These are phyloP conservation scores for Sthenelais limicola DNA, from an alignment of 2,888 invertebrate species.

Conservation along the genomic window DNA sequence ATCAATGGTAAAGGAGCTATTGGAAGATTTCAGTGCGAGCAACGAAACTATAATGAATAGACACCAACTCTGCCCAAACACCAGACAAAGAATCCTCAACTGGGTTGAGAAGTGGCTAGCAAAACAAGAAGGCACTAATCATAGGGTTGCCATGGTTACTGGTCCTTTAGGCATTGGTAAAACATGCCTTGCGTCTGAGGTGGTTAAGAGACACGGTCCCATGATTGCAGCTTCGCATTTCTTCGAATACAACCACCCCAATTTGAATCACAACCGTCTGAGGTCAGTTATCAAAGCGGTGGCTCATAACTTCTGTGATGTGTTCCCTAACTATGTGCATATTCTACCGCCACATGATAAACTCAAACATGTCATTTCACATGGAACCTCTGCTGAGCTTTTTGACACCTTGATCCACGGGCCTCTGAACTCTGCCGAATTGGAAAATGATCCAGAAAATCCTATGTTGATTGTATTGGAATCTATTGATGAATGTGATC, in stretches of 20 bases:
- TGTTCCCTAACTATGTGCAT: slow-evolving; percentile 42
- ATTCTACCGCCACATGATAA: slow-evolving; percentile 38
- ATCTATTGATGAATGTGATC: slow-evolving; percentile 52
- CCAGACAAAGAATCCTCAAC: slow-evolving; percentile 42
- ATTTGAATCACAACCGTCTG: slow-evolving; percentile 47
- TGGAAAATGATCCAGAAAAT: slow-evolving; percentile 37
- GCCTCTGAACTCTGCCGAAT: slow-evolving; percentile 37
- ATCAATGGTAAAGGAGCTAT: slow-evolving; percentile 14
- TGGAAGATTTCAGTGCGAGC: slow-evolving; percentile 35
- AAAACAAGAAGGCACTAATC: not conserved
- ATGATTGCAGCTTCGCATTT: slow-evolving; percentile 47
- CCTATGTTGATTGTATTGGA: slow-evolving; percentile 51
- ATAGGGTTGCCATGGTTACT: slow-evolving; percentile 39
- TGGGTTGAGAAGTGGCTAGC: slow-evolving; percentile 44
- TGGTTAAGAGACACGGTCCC: slow-evolving; percentile 35
- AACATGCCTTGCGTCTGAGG: slow-evolving; percentile 48
- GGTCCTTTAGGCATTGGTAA: slow-evolving; percentile 52
- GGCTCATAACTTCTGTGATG: slow-evolving; percentile 44
- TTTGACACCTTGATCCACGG: slow-evolving; percentile 44
- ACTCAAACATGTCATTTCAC: slow-evolving; percentile 31
- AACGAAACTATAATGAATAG: slow-evolving; percentile 23
- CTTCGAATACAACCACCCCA: slow-evolving; percentile 46
- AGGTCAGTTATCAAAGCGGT: slow-evolving; percentile 43
- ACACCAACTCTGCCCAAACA: slow-evolving; percentile 41
- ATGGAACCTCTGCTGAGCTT: slow-evolving; percentile 42